A percentile compares a stretch with the other conserved stretches of the same genome.
Conservation (phyloP, 2,797 vertebrate genomes). For the Halcyon chelicuti region DNA sequence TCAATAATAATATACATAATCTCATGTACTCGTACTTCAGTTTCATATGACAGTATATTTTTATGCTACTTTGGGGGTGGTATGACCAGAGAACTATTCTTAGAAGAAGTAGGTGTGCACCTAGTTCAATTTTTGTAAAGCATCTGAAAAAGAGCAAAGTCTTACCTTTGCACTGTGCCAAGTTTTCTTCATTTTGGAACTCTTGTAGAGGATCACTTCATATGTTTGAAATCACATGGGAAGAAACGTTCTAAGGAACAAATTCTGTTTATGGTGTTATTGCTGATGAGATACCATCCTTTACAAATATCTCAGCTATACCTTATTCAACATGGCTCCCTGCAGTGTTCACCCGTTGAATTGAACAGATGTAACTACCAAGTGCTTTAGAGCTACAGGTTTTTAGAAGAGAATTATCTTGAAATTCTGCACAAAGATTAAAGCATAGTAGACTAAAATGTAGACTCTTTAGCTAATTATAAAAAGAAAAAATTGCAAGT, state of each 20-base stretch:
- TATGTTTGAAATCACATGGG: neutral
- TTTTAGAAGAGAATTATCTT: neutral
- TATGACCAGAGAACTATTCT: neutral
- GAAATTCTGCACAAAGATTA: neutral
- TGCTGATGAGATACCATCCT: neutral
- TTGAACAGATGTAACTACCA: neutral
- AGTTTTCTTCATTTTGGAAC: neutral
- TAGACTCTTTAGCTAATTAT: neutral
- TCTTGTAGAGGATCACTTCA: neutral
- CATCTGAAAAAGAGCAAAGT: neutral
- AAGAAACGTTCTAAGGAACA: neutral
- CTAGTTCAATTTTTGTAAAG: neutral
- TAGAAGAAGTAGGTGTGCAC: neutral
- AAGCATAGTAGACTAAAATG: neutral
- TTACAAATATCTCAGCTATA: neutral
- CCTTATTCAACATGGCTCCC: neutral
- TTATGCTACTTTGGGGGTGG: neutral
- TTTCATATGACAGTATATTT: slow-evolving; percentile 2
- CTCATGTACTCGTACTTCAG: neutral
- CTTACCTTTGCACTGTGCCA: neutral
- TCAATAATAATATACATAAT: neutral
- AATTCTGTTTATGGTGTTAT: neutral
- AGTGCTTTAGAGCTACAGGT: neutral
- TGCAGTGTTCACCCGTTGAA: neutral
- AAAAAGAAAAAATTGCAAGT: neutral